These are phyloP conservation scores for Lycopodina hypogea DNA, from an alignment of 37 sponge, comb jelly and placozoan species.

Conservation along the genomic window DNA sequence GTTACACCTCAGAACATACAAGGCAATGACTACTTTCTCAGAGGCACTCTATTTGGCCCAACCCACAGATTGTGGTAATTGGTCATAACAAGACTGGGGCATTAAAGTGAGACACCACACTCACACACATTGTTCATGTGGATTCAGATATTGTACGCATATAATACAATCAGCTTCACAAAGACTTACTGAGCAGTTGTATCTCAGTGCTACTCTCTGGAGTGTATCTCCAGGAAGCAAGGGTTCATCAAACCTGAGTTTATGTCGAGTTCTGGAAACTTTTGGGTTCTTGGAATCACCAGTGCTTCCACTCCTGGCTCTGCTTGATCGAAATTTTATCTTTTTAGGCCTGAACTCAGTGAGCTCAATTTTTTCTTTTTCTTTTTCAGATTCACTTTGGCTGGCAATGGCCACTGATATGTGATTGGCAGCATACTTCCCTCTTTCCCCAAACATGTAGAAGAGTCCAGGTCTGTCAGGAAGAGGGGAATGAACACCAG, in stretches of 20 bases:
- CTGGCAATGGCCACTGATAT: conserved; percentile 19
- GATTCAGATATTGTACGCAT: neutral
- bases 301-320: conserved; percentile 11
- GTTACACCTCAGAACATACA: too few relatives aligned
- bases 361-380: conserved; percentile 45
- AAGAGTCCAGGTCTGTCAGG: conserved; percentile 45
- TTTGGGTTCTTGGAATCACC: conserved; percentile 23
- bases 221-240: conserved; percentile 63
- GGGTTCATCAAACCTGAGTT: conserved; percentile 48
- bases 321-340: conserved; percentile 8
- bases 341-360: conserved; percentile 23
- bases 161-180: conserved; percentile 2
- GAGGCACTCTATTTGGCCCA: too few relatives aligned
- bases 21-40: too few relatives aligned
- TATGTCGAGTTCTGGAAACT: conserved; percentile 10
- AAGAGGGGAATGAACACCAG: neutral
- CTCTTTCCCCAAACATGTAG: conserved; percentile 47
- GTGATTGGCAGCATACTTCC: conserved; percentile 20
- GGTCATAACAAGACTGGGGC: too few relatives aligned
- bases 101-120: too few relatives aligned
- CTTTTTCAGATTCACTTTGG: conserved; percentile 37
- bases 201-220: conserved; percentile 72
- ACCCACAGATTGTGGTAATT: too few relatives aligned
- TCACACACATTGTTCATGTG: too few relatives aligned
- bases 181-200: conserved; percentile 58